A percentile compares a stretch with the other conserved stretches of the same genome.
phyloP scores from a whole-genome alignment of 2,888 invertebrate species.

The Microctonus brassicae region DNA sequence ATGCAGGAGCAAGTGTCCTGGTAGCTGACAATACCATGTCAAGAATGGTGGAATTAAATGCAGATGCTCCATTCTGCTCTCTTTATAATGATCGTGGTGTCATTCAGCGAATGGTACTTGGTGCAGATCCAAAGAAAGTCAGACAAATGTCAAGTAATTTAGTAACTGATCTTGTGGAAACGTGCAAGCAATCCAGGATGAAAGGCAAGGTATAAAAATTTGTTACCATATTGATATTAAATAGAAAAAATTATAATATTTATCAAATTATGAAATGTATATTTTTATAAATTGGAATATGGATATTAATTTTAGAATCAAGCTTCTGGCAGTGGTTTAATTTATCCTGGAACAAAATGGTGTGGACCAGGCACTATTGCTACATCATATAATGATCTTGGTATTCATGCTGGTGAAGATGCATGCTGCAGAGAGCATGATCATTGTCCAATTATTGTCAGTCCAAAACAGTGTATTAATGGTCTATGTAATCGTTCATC shows the following conservation, averaged over 20 bases:
- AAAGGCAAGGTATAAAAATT: slow-evolving; percentile 58
- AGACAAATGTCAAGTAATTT: slow-evolving; percentile 76
- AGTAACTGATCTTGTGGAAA: slow-evolving; percentile 73
- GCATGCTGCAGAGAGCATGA: slow-evolving; percentile 82
- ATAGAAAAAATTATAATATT: background rate
- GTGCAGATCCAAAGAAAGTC: slow-evolving; percentile 73
- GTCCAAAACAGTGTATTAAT: slow-evolving; percentile 74
- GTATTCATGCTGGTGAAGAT: slow-evolving; percentile 76
- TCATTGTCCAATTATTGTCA: slow-evolving; percentile 76
- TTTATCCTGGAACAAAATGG: slow-evolving; percentile 81
- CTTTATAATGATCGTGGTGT: slow-evolving; percentile 75
- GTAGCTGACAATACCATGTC: slow-evolving; percentile 77
- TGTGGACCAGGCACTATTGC: slow-evolving; percentile 81
- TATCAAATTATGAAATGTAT: background rate
- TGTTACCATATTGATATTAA: background rate
- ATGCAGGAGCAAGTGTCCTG: slow-evolving; percentile 68
- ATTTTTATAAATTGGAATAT: no score
- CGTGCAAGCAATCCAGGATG: slow-evolving; percentile 70
- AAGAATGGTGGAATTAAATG: slow-evolving; percentile 76
- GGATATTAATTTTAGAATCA: slow-evolving; percentile 51
- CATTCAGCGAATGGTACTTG: slow-evolving; percentile 74
- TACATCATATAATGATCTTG: slow-evolving; percentile 76
- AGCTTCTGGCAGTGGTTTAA: slow-evolving; percentile 57
- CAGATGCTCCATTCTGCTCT: slow-evolving; percentile 74
- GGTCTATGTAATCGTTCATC: slow-evolving; percentile 79